phyloP scores from a whole-genome alignment of 1,140 invertebrate species.

The fruit fly (Drosophila melanogaster) region Release_6_plus_ISO1_MT NT_033777.3:29629001-29629500 shows the following conservation, averaged over 20 bases:
- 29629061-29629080: not conserved
- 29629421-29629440: conserved; percentile 22
- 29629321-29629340: conserved; percentile 8
- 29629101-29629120: conserved; percentile 16
- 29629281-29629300: conserved; percentile 12
- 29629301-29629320: not conserved
- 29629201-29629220: conserved; percentile 75
- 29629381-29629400: conserved; percentile 37
- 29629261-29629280: conserved; percentile 7
- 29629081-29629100: not conserved
- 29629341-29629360: conserved; percentile 25
- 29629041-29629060: conserved; percentile 55
- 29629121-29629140: conserved; percentile 37
- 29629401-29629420: conserved; percentile 46
- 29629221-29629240: conserved; percentile 77
- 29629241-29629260: conserved; percentile 48
- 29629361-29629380: conserved; percentile 25
- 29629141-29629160: conserved; percentile 45
- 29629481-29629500: no score
- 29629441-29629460: conserved; percentile 13
- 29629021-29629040: conserved; percentile 71
- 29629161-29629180: conserved; percentile 70
- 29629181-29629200: conserved; percentile 80
- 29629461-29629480: not conserved
- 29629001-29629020: conserved; percentile 81